Conservation (phyloP, 1,140 invertebrate genomes). For the Linepithema humile region DNA sequence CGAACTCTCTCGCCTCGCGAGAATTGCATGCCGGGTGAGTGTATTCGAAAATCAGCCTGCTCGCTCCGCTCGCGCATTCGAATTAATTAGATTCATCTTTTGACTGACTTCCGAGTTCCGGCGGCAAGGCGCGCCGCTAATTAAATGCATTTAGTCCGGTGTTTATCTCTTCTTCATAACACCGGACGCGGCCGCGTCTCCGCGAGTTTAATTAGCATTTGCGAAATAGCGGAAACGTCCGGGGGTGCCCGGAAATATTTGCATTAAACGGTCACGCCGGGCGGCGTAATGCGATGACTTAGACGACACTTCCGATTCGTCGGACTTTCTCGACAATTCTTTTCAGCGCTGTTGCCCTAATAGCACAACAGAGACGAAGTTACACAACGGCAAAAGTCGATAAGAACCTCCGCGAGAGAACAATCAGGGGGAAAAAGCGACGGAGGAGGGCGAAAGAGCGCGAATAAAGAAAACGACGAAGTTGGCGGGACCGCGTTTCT, state of each 20-base stretch:
- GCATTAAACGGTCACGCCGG: not conserved
- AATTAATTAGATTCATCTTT: constrained; percentile 50
- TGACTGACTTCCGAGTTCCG: constrained; percentile 33
- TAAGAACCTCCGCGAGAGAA: constrained; percentile 40
- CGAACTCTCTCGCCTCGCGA: not conserved
- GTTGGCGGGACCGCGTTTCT: constrained; percentile 30
- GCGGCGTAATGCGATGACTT: constrained; percentile 12
- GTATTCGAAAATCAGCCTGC: constrained; percentile 21
- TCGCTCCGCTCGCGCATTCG: not conserved
- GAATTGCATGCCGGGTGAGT: not conserved
- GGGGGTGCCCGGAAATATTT: not conserved
- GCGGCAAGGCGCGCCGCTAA: constrained; percentile 40
- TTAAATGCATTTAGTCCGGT: constrained; percentile 61
- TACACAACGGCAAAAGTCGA: not conserved
- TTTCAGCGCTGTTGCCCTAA: constrained; percentile 14
- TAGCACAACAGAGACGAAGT: constrained; percentile 10
- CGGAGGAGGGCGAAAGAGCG: not conserved
- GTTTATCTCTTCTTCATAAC: constrained; percentile 45
- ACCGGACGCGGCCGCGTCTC: not conserved
- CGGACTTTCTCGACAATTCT: not conserved
- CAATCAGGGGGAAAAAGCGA: not conserved
- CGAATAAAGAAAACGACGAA: not conserved
- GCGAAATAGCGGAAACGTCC: constrained; percentile 24
- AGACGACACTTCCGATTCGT: not conserved
- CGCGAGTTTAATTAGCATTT: constrained; percentile 39